A percentile compares a stretch with the other conserved stretches of the same genome.
Conservation (phyloP, 2,797 vertebrate genomes). For the Bovichtus variegatus region DNA sequence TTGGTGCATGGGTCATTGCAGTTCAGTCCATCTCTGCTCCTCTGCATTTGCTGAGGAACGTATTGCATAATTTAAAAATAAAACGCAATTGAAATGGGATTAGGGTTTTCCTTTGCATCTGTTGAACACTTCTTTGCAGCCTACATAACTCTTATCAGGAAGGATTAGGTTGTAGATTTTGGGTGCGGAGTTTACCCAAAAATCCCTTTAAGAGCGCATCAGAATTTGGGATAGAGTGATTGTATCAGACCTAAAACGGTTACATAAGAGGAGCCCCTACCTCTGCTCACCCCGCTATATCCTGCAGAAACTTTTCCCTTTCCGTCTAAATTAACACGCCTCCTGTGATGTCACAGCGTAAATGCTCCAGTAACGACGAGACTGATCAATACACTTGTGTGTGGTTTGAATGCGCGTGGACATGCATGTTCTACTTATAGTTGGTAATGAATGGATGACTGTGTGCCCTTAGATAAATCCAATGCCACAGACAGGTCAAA, state of each 20-base stretch:
- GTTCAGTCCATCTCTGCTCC: constrained; percentile 57
- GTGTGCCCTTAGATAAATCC: constrained; percentile 33
- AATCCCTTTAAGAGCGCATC: constrained; percentile 45
- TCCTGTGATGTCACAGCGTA: constrained; percentile 37
- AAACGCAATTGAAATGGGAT: constrained; percentile 39
- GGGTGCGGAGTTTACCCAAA: constrained; percentile 37
- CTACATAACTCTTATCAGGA: constrained; percentile 24
- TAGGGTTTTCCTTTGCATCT: constrained; percentile 26
- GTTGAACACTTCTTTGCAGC: constrained; percentile 27
- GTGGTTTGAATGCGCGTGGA: neutral
- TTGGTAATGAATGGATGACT: constrained; percentile 37
- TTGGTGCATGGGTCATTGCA: constrained; percentile 54
- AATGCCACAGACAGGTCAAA: constrained; percentile 28
- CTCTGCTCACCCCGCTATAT: neutral
- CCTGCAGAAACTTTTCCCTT: constrained; percentile 32
- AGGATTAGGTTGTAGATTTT: constrained; percentile 42
- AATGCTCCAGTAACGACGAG: constrained; percentile 26
- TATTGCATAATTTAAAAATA: constrained; percentile 52
- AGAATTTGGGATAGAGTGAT: constrained; percentile 38
- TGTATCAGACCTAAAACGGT: constrained; percentile 10
- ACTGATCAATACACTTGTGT: constrained; percentile 60
- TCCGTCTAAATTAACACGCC: constrained; percentile 22
- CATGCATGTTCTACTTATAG: constrained; percentile 54
- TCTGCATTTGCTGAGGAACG: constrained; percentile 47
- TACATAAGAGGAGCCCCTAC: constrained; percentile 53